Evolutionary conservation across 2,797 vertebrate species (phyloP).

Genomic region (Onychomys arenicola): DNA sequence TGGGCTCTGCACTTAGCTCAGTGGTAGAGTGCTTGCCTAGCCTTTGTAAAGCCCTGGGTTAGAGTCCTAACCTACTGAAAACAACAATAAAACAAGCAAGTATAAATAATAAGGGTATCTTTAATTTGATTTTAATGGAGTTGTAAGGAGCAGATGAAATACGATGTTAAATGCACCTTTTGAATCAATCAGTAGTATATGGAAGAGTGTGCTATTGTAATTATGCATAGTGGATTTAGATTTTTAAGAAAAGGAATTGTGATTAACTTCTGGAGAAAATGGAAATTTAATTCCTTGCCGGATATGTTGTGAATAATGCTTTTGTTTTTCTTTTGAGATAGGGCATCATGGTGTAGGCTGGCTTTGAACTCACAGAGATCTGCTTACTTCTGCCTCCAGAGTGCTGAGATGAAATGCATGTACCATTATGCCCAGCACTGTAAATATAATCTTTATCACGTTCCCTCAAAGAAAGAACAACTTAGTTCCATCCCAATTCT

Average conservation of each 20-base stretch:
- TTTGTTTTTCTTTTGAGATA: background rate
- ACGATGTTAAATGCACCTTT: conserved; percentile 29
- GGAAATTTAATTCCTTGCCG: conserved; percentile 12
- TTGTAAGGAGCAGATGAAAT: background rate
- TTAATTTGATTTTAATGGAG: background rate
- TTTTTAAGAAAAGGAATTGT: conserved; percentile 49
- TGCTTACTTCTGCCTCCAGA: background rate
- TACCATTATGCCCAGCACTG: background rate
- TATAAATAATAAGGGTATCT: background rate
- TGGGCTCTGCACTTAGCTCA: background rate
- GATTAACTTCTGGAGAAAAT: conserved; percentile 59
- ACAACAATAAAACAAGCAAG: background rate
- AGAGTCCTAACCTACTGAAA: background rate
- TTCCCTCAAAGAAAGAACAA: conserved; percentile 31
- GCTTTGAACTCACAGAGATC: background rate
- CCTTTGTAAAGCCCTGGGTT: background rate
- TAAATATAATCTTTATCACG: background rate
- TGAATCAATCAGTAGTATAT: background rate
- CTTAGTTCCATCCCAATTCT: conserved; percentile 6
- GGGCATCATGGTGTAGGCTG: background rate
- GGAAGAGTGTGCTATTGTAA: background rate
- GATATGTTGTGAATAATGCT: conserved; percentile 18
- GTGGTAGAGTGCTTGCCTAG: background rate
- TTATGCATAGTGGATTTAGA: conserved; percentile 6
- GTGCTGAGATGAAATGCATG: background rate